Evolutionary conservation across 1,140 invertebrate genomes (phyloP).

Genomic region (Copidosoma floridanum): DNA sequence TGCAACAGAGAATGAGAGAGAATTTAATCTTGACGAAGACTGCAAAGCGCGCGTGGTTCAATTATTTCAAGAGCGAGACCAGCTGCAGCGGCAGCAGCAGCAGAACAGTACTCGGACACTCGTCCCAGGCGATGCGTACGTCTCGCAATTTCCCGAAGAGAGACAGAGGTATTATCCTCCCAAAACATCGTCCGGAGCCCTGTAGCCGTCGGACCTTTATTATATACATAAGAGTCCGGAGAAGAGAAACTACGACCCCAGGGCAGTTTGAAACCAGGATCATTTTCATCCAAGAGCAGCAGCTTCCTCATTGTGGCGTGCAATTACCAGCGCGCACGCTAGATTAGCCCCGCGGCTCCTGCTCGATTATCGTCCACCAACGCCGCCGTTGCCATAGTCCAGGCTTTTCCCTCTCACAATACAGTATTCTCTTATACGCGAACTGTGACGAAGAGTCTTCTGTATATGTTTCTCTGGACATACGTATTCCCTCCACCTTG

Average conservation of each 20-base stretch:
- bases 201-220: not conserved
- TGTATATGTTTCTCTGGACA: too few relatives aligned
- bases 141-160: constrained; percentile 19
- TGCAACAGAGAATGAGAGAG: not conserved
- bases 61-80: constrained; percentile 17
- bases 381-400: too few relatives aligned
- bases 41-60: constrained; percentile 22
- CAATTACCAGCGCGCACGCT: constrained; percentile 21
- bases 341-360: constrained; percentile 21
- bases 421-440: too few relatives aligned
- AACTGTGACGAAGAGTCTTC: too few relatives aligned
- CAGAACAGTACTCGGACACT: too few relatives aligned
- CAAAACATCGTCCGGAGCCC: not conserved
- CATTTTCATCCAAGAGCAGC: constrained; percentile 11
- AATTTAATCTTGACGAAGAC: constrained; percentile 26
- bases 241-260: not conserved
- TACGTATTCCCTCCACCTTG: not conserved
- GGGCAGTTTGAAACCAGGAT: not conserved
- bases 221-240: constrained; percentile 6
- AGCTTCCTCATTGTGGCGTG: constrained; percentile 11
- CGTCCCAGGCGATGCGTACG: not conserved
- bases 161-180: too few relatives aligned
- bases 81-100: not conserved
- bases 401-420: too few relatives aligned
- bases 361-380: constrained; percentile 20